Conservation (phyloP, 2,797 vertebrate genomes). For the Falco berigora region DNA sequence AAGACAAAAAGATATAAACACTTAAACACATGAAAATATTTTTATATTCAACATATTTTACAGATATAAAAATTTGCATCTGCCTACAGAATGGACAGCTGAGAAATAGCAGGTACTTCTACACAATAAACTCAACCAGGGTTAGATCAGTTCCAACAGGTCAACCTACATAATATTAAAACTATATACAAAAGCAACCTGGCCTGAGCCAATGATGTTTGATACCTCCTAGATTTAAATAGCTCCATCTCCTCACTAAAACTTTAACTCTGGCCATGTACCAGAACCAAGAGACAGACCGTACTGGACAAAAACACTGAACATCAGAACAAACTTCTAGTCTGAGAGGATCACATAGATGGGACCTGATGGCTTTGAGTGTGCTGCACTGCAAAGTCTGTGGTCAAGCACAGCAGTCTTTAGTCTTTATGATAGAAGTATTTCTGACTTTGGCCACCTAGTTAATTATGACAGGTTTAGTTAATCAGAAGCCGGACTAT, state of each 20-base stretch:
- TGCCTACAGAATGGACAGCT: background rate
- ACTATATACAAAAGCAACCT: background rate
- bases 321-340: background rate
- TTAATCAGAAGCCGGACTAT: background rate
- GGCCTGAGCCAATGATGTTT: background rate
- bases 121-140: fast-evolving
- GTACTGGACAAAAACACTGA: background rate
- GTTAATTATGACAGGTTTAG: background rate
- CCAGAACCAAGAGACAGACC: background rate
- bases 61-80: background rate
- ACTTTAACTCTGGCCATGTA: background rate
- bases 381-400: background rate
- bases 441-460: background rate
- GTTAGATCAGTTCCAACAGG: background rate
- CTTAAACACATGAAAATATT: background rate
- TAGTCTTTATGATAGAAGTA: background rate
- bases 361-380: background rate
- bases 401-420: background rate
- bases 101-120: background rate
- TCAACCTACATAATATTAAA: background rate
- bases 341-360: background rate
- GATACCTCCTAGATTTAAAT: background rate
- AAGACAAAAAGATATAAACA: background rate
- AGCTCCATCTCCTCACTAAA: background rate
- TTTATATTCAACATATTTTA: constrained; percentile 6